Evolutionary conservation across 2,113 vertebrate species (phyloP).

Genomic region (Barbus barbus): DNA sequence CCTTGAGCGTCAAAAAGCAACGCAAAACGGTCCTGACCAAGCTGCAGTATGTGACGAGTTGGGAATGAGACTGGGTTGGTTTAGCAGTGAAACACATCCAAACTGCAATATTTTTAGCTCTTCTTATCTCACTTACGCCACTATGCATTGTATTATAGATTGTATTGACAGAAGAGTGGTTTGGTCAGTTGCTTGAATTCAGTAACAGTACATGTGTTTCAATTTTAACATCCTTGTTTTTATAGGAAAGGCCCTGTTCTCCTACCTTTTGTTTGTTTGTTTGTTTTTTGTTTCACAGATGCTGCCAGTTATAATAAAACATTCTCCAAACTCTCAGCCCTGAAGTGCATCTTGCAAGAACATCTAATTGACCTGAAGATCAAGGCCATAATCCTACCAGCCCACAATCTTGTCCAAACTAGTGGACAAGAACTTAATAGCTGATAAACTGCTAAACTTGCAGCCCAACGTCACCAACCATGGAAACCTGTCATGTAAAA

Average conservation of each 20-base stretch:
- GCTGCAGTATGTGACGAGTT: no score
- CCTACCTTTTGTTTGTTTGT: no score
- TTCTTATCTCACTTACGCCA: constrained; percentile 4
- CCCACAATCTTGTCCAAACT: background rate
- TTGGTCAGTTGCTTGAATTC: background rate
- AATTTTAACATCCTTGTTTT: background rate
- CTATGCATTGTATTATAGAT: background rate
- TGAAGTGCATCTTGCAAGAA: background rate
- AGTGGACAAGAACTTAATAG: background rate
- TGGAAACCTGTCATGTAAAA: background rate
- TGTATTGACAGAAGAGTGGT: background rate
- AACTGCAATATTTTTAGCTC: background rate
- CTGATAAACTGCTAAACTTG: background rate
- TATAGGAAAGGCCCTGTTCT: background rate
- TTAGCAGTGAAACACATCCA: background rate
- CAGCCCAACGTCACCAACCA: background rate
- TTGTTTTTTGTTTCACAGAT: background rate
- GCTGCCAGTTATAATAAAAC: background rate
- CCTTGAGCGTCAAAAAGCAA: no score
- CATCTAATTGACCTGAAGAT: background rate
- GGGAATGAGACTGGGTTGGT: no score
- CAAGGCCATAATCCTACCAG: background rate
- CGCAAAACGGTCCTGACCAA: no score
- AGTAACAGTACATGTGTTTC: background rate
- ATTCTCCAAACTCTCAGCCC: background rate